phyloP scores from a whole-genome alignment of 2,888 invertebrate species.

The Cordilura impudica region DNA sequence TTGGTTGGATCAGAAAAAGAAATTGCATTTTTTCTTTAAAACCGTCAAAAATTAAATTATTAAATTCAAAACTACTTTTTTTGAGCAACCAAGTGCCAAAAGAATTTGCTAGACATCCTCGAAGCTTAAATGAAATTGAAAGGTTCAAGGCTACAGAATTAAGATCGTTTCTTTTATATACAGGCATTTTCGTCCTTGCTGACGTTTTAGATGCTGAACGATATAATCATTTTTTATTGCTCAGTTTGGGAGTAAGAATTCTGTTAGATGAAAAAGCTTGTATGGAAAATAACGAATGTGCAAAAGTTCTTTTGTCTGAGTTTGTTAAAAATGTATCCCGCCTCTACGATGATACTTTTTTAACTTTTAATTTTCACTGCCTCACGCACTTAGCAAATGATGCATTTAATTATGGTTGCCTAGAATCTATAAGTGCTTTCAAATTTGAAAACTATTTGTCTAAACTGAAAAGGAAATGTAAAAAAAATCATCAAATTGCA shows the following conservation, averaged over 20 bases:
- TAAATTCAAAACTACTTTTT: slow-evolving; percentile 38
- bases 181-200: too few species aligned
- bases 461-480: too few species aligned
- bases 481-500: too few species aligned
- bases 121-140: slow-evolving; percentile 37
- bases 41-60: slow-evolving; percentile 11
- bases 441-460: too few species aligned
- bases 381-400: slow-evolving; percentile 41
- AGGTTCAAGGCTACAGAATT: slow-evolving; percentile 49
- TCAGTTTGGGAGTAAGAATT: slow-evolving; percentile 40
- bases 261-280: too few species aligned
- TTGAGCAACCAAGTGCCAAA: slow-evolving; percentile 35
- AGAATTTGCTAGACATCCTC: slow-evolving; percentile 45
- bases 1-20: slow-evolving; percentile 24
- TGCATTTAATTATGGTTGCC: slow-evolving; percentile 29
- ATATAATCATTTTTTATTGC: slow-evolving; percentile 42
- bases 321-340: slow-evolving; percentile 40
- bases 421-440: slow-evolving; percentile 41
- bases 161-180: too few species aligned
- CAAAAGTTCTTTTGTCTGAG: slow-evolving; percentile 24
- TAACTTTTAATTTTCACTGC: slow-evolving; percentile 49
- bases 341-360: slow-evolving; percentile 30
- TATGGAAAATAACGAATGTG: slow-evolving; percentile 37
- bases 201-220: too few species aligned
- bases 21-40: slow-evolving; percentile 17